A percentile compares a stretch with the other conserved stretches of the same genome.
Conservation (phyloP, 2,113 vertebrate species). For the Calidris pugnax region DNA sequence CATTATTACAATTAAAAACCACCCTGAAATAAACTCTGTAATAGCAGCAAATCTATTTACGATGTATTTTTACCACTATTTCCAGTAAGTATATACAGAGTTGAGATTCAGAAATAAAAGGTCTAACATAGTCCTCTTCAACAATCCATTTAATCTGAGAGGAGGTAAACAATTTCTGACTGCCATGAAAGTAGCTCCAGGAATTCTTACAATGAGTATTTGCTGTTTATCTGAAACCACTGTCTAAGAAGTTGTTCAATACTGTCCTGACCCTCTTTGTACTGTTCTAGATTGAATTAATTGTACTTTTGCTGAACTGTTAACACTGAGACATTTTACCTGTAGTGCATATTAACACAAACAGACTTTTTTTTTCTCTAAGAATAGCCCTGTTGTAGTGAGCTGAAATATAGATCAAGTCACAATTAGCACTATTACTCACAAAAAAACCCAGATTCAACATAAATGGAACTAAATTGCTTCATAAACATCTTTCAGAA, state of each 20-base stretch:
- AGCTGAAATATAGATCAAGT: not conserved
- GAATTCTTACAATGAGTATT: not conserved
- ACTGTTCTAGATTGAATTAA: not conserved
- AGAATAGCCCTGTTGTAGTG: not conserved
- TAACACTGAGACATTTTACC: not conserved
- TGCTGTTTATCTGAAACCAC: not conserved
- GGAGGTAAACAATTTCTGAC: not conserved
- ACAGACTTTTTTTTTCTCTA: not conserved
- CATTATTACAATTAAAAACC: not conserved
- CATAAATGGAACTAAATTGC: not conserved
- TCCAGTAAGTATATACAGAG: not conserved
- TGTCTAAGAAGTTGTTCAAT: not conserved
- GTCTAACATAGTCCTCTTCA: not conserved
- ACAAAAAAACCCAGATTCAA: not conserved
- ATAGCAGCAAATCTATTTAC: not conserved
- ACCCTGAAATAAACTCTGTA: accelerated
- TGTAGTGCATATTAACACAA: not conserved
- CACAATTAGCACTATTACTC: not conserved
- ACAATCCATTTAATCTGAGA: not conserved
- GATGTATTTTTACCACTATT: not conserved
- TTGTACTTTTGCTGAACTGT: not conserved
- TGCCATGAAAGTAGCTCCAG: not conserved
- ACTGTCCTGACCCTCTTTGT: not conserved
- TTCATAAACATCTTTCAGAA: not conserved
- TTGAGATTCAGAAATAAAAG: not conserved